phyloP scores from a whole-genome alignment of 2,888 invertebrate species.

The Protodeltote pygarga region DNA sequence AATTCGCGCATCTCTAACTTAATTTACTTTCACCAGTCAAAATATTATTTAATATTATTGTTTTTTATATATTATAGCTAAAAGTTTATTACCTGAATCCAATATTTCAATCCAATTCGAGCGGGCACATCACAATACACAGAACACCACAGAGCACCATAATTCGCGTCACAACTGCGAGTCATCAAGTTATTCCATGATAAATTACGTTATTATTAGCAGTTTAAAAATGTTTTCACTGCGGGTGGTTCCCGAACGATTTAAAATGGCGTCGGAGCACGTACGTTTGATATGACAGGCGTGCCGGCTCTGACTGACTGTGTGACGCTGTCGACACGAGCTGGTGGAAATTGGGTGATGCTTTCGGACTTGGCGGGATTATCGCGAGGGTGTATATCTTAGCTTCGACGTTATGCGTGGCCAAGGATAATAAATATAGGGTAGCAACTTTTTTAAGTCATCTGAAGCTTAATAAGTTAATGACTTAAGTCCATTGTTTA shows the following conservation, averaged over 20 bases:
- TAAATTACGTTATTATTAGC: conserved; percentile 64
- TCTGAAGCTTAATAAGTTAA: too few relatives aligned
- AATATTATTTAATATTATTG: background rate
- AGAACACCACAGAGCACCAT: conserved; percentile 45
- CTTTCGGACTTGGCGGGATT: conserved; percentile 38
- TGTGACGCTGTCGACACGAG: conserved; percentile 30
- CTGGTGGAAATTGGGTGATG: conserved; percentile 48
- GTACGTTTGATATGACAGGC: conserved; percentile 50
- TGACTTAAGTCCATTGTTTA: too few relatives aligned
- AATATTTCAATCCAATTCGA: conserved; percentile 37
- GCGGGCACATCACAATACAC: conserved; percentile 42
- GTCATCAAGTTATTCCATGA: conserved; percentile 44
- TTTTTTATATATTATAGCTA: background rate
- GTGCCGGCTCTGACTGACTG: conserved; percentile 43
- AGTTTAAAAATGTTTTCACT: conserved; percentile 56
- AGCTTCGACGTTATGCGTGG: too few relatives aligned
- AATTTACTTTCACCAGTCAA: conserved; percentile 35
- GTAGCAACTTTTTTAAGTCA: too few relatives aligned
- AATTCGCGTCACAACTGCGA: conserved; percentile 39
- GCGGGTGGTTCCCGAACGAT: conserved; percentile 60
- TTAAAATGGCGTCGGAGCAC: conserved; percentile 26
- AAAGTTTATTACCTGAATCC: conserved; percentile 28
- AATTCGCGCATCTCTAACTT: conserved; percentile 28
- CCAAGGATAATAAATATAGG: too few relatives aligned
- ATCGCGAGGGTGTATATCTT: conserved; percentile 8